A percentile compares a stretch with the other conserved stretches of the same genome.
phyloP scores from a whole-genome alignment of 2,888 invertebrate genomes.

The Aspidapion aeneum region DNA sequence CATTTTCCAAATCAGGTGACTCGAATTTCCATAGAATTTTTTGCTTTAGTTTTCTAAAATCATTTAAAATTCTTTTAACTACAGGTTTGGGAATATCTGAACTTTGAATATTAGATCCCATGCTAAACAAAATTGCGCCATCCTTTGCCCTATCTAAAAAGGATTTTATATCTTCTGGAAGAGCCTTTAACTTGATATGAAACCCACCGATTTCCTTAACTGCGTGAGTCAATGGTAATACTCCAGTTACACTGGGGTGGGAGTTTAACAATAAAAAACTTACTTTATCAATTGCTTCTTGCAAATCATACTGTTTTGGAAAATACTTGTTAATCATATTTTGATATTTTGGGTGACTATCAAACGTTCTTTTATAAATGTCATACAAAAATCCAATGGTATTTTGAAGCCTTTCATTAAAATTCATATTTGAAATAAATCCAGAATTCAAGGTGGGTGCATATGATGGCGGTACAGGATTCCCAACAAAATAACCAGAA shows the following conservation, averaged over 20 bases:
- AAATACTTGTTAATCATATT: constrained; percentile 35
- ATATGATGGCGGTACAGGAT: constrained; percentile 51
- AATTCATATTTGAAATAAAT: constrained; percentile 48
- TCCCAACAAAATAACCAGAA: no score
- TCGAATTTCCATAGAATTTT: constrained; percentile 50
- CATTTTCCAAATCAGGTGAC: constrained; percentile 31
- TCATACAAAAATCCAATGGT: constrained; percentile 42
- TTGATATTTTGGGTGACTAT: constrained; percentile 31
- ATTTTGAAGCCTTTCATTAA: constrained; percentile 53
- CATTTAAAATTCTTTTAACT: constrained; percentile 37
- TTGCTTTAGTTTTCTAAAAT: constrained; percentile 43
- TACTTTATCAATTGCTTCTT: constrained; percentile 32
- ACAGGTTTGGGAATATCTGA: constrained; percentile 36
- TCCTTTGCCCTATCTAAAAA: constrained; percentile 42
- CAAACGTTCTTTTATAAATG: constrained; percentile 27
- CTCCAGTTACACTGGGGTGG: constrained; percentile 51
- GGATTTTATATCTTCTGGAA: constrained; percentile 37
- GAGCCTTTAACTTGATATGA: constrained; percentile 40
- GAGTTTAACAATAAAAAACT: constrained; percentile 39
- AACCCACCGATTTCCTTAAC: constrained; percentile 56
- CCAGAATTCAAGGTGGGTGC: constrained; percentile 48
- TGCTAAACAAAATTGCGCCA: constrained; percentile 45
- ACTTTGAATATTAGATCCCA: constrained; percentile 46
- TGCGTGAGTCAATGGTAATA: constrained; percentile 51
- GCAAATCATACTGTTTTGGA: constrained; percentile 34